Conservation (phyloP, 2,888 invertebrate species). For the Anarsia innoxiella region DNA sequence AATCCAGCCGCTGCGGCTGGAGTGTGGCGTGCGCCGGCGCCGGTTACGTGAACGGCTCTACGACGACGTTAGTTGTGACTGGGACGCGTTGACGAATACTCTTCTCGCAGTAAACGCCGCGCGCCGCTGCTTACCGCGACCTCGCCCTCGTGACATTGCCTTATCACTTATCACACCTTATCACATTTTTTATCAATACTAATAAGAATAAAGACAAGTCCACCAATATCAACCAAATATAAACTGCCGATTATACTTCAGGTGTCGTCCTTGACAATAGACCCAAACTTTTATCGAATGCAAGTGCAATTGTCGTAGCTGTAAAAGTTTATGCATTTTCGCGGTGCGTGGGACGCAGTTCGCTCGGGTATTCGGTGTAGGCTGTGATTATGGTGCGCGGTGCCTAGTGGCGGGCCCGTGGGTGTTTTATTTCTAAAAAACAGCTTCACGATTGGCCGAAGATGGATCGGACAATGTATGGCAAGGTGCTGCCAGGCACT, state of each 20-base stretch:
- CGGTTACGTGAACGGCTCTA: constrained; percentile 33
- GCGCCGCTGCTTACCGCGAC: constrained; percentile 37
- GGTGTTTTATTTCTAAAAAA: constrained; percentile 62
- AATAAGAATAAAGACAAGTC: constrained; percentile 42
- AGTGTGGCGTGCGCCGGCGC: constrained; percentile 50
- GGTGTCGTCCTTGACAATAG: constrained; percentile 34
- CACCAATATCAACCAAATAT: constrained; percentile 24
- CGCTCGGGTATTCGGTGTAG: constrained; percentile 48
- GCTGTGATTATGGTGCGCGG: constrained; percentile 67
- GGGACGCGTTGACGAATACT: constrained; percentile 67
- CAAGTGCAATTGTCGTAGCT: constrained; percentile 23
- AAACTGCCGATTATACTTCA: too few species aligned
- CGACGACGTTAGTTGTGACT: constrained; percentile 61
- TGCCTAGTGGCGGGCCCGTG: constrained; percentile 53
- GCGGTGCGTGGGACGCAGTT: constrained; percentile 40
- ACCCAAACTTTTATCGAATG: constrained; percentile 15
- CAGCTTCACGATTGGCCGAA: constrained; percentile 55
- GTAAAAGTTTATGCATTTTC: constrained; percentile 43
- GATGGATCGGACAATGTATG: constrained; percentile 95
- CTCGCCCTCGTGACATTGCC: constrained; percentile 56
- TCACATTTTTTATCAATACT: constrained; percentile 28
- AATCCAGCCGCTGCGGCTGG: constrained; percentile 51
- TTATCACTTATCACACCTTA: constrained; percentile 56
- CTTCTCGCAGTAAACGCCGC: constrained; percentile 38
- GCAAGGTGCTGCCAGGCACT: constrained; percentile 88